These are phyloP conservation scores for Ciconia maguari DNA, from an alignment of 2,113 vertebrate species.

Conservation along the genomic window DNA sequence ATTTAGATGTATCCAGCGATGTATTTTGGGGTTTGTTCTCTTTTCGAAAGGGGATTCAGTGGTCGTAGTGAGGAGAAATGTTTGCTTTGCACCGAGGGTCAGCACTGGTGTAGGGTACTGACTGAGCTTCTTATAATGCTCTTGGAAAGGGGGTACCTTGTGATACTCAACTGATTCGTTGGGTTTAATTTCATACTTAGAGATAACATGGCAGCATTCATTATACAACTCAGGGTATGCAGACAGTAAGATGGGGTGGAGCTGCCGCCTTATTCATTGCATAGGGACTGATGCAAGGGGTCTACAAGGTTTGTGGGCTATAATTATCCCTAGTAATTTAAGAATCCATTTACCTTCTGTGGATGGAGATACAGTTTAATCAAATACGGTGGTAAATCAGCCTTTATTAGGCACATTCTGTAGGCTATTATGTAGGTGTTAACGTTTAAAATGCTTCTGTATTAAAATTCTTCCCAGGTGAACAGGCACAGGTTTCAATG, in stretches of 20 bases:
- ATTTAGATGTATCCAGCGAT: background rate
- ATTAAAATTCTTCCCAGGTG: slow-evolving; percentile 29
- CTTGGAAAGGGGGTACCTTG: background rate
- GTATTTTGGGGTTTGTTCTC: background rate
- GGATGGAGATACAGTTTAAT: slow-evolving; percentile 47
- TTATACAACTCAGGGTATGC: background rate
- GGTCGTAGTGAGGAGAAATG: background rate
- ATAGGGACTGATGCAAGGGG: background rate
- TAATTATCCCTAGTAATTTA: slow-evolving; percentile 49
- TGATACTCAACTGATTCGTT: background rate
- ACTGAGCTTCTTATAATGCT: background rate
- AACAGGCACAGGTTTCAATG: background rate
- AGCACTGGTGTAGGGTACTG: background rate
- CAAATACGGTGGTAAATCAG: slow-evolving; percentile 55
- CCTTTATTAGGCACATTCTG: slow-evolving; percentile 55
- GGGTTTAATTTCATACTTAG: background rate
- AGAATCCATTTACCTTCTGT: slow-evolving; percentile 41
- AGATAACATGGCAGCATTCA: background rate
- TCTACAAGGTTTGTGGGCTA: background rate
- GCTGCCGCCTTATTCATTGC: background rate
- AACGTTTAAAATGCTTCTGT: background rate
- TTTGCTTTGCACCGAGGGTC: background rate
- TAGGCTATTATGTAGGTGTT: slow-evolving; percentile 56
- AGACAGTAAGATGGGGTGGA: background rate
- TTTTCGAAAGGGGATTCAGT: background rate